Conservation (phyloP, 1,140 invertebrate genomes). For the Lamellibrachia luymesi region DNA sequence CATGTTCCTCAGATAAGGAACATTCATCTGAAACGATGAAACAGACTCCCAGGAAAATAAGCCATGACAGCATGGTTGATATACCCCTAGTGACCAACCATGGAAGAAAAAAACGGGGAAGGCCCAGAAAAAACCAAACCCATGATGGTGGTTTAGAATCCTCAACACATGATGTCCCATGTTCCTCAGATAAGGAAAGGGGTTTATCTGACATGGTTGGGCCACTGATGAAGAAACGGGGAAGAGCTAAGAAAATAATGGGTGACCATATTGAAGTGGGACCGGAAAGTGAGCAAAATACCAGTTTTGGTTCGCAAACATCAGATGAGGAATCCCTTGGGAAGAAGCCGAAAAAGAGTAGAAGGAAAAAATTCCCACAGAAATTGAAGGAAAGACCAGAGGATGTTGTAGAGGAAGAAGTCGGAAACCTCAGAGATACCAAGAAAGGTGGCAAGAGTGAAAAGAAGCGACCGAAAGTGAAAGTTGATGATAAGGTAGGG, state of each 20-base stretch:
- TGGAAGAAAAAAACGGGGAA: neutral
- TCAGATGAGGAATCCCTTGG: neutral
- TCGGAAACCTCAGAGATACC: neutral
- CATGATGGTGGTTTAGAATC: neutral
- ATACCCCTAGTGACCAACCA: neutral
- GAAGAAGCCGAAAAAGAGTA: neutral
- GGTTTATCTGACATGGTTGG: neutral
- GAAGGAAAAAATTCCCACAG: neutral
- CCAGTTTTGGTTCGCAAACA: neutral
- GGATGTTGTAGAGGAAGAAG: neutral
- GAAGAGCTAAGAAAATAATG: neutral
- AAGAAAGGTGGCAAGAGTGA: neutral
- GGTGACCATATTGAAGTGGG: neutral
- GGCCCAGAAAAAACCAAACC: neutral
- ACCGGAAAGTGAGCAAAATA: neutral
- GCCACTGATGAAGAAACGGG: neutral
- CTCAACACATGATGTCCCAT: neutral
- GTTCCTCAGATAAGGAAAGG: neutral
- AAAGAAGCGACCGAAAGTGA: neutral
- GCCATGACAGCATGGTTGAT: neutral
- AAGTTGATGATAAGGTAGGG: neutral
- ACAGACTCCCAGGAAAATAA: neutral
- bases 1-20: neutral
- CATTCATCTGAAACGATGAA: neutral
- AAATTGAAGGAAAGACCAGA: neutral